Evolutionary conservation across 30 jellyfish, hydroid and myxozoan genomes (phyloP).

Genomic region (Phacellophora camtschatica): DNA sequence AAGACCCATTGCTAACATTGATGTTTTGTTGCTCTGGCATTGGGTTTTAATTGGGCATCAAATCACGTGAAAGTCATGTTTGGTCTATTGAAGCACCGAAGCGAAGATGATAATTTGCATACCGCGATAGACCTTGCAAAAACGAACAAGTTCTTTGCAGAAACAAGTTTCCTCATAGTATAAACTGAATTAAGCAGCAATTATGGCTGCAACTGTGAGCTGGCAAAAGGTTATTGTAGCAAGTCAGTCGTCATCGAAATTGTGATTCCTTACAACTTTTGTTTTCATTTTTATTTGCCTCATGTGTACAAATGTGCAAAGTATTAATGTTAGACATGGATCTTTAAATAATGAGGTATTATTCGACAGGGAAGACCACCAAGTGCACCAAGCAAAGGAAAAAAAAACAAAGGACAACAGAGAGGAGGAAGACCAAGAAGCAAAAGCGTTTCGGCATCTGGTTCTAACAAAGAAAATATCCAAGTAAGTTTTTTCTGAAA

Average conservation of each 20-base stretch:
- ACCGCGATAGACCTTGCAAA: too few species aligned
- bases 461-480: conserved; percentile 74
- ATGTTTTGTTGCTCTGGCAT: too few species aligned
- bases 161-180: neutral
- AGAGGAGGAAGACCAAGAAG: conserved; percentile 65
- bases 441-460: conserved; percentile 52
- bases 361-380: conserved; percentile 66
- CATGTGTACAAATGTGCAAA: neutral
- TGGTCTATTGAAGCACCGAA: too few species aligned
- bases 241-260: too few species aligned
- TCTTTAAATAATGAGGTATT: neutral
- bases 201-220: too few species aligned
- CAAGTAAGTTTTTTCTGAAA: conserved; percentile 51
- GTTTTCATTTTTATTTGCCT: neutral
- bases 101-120: too few species aligned
- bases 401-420: conserved; percentile 31
- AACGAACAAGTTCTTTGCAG: neutral
- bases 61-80: too few species aligned
- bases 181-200: too few species aligned
- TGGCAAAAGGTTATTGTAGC: too few species aligned
- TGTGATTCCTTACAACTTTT: neutral
- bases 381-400: conserved; percentile 29
- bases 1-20: too few species aligned
- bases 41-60: too few species aligned
- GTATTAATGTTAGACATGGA: too few species aligned